Conservation (phyloP, 2,888 invertebrate genomes). For the Harpalus rubripes region DNA sequence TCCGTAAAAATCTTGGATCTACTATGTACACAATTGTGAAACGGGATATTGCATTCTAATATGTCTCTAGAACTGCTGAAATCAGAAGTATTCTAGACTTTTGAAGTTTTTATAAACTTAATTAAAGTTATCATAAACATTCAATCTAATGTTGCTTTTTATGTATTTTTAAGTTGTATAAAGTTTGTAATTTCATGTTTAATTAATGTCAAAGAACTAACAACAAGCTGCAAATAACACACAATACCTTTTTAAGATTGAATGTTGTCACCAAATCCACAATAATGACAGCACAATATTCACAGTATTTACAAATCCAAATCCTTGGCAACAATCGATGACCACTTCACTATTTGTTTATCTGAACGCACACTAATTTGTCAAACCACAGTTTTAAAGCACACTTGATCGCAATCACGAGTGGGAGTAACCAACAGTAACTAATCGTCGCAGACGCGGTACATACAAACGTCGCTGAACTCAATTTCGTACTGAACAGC, state of each 20-base stretch:
- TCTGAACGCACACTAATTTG: not conserved
- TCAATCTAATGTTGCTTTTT: not conserved
- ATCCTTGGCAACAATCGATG: constrained; percentile 4
- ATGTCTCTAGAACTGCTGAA: constrained; percentile 4
- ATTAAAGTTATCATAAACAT: constrained; percentile 31
- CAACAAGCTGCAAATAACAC: not conserved
- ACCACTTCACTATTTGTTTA: constrained; percentile 33
- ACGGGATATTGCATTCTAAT: not conserved
- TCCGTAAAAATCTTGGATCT: constrained; percentile 20
- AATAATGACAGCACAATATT: constrained; percentile 8
- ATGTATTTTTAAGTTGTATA: not conserved
- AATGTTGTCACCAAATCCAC: not conserved
- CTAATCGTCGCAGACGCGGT: not conserved
- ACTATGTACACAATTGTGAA: constrained; percentile 1
- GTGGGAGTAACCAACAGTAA: constrained; percentile 34
- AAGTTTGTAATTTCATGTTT: not conserved
- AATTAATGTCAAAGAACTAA: not conserved
- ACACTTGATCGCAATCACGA: constrained; percentile 31
- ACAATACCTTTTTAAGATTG: not conserved
- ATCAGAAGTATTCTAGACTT: constrained; percentile 13
- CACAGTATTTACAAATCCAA: constrained; percentile 17
- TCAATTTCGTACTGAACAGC: constrained; percentile 33
- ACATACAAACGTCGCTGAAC: constrained; percentile 2
- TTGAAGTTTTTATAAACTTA: constrained; percentile 23
- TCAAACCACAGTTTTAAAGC: constrained; percentile 1